These are phyloP conservation scores for Aspidiotus destructor DNA, from an alignment of 2,888 invertebrate species.

Conservation along the genomic window DNA sequence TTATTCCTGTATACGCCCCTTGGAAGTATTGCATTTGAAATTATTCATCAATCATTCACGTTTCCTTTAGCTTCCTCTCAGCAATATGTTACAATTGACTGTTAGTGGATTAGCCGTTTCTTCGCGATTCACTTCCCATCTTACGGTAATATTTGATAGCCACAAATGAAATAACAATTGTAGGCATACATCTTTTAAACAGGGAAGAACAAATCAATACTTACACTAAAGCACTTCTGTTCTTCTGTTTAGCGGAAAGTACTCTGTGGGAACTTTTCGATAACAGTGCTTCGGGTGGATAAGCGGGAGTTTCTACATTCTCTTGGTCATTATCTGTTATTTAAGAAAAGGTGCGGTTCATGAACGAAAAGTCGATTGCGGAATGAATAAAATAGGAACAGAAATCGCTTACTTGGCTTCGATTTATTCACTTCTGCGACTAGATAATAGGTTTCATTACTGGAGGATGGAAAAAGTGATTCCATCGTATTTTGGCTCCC, in stretches of 20 bases:
- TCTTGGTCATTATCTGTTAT: not conserved
- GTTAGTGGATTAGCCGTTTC: too few relatives aligned
- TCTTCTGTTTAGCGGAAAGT: slow-evolving; percentile 15
- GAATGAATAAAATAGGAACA: not conserved
- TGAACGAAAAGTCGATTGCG: not conserved
- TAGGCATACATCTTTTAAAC: not conserved
- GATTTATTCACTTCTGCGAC: slow-evolving; percentile 5
- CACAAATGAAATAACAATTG: not conserved
- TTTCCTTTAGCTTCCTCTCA: too few relatives aligned
- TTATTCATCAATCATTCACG: too few relatives aligned
- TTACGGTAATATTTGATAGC: not conserved
- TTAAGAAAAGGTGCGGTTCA: not conserved
- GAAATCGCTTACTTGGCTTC: not conserved
- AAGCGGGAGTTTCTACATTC: not conserved
- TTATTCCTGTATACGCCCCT: too few relatives aligned
- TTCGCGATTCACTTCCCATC: too few relatives aligned
- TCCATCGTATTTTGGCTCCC: not conserved
- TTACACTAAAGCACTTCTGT: slow-evolving; percentile 22
- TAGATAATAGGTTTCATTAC: not conserved
- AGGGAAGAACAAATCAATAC: not conserved
- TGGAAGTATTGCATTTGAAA: too few relatives aligned
- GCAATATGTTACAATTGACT: too few relatives aligned
- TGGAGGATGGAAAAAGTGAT: not conserved
- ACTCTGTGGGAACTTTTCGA: slow-evolving; percentile 9
- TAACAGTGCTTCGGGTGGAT: slow-evolving; percentile 12